These are phyloP conservation scores for Ophonus ardosiacus DNA, from an alignment of 2,888 invertebrate genomes.

Conservation along the genomic window DNA sequence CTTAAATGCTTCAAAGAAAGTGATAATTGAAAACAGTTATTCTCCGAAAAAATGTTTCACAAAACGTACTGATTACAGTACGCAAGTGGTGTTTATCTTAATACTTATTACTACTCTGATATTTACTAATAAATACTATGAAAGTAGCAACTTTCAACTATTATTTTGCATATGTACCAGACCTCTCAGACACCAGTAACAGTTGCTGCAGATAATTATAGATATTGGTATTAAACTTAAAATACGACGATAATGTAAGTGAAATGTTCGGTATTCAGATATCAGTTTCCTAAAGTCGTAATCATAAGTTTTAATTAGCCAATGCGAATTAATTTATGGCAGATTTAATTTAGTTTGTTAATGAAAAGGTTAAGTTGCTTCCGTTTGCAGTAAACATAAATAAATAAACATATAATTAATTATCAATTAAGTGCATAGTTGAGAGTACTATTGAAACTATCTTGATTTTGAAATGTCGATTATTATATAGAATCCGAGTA, in stretches of 20 bases:
- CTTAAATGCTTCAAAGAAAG: background rate
- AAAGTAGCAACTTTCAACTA: constrained; percentile 48
- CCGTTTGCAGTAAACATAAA: background rate
- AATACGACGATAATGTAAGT: constrained; percentile 10
- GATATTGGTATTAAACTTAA: constrained; percentile 4
- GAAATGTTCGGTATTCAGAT: background rate
- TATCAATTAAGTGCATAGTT: background rate
- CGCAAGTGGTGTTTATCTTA: constrained; percentile 36
- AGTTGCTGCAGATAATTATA: constrained; percentile 50
- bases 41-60: background rate
- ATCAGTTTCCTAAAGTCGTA: background rate
- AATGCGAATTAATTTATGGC: background rate
- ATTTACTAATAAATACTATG: constrained; percentile 45
- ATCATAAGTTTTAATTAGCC: constrained; percentile 12
- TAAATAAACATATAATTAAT: background rate
- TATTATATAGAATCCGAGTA: no score
- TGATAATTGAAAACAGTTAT: background rate
- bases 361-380: background rate
- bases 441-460: no score
- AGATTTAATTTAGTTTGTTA: background rate
- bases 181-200: background rate
- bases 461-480: no score
- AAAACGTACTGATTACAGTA: background rate
- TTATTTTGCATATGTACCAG: constrained; percentile 31
- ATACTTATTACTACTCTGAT: constrained; percentile 47